Percentiles rank a stretch among this genome's conserved stretches.
These are phyloP conservation scores for Lipophrys pholis DNA, from an alignment of 2,113 vertebrate species.

Conservation along the genomic window DNA sequence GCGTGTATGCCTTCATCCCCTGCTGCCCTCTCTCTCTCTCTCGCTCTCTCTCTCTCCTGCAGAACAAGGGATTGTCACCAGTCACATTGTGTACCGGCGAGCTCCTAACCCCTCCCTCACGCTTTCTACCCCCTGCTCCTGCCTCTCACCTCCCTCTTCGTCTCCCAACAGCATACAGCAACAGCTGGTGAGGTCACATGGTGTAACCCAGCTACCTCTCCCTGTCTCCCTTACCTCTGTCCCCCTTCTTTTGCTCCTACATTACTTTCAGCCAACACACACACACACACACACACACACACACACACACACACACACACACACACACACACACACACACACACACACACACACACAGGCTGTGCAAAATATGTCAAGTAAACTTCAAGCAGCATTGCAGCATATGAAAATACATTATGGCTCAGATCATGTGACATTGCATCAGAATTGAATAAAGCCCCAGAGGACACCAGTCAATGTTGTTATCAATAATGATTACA, in stretches of 20 bases:
- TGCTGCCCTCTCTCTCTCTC: slow-evolving; percentile 22
- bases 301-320: no score
- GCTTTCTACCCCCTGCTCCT: slow-evolving; percentile 8
- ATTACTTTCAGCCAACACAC: slow-evolving; percentile 21
- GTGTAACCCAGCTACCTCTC: slow-evolving; percentile 60
- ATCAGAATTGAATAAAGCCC: slow-evolving; percentile 8
- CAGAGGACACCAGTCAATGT: slow-evolving; percentile 26
- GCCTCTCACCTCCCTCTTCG: slow-evolving; percentile 48
- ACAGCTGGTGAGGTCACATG: slow-evolving; percentile 81
- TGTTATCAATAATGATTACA: slow-evolving; percentile 43
- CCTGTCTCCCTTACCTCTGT: slow-evolving; percentile 28
- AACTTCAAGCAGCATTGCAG: background rate
- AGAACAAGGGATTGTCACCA: slow-evolving; percentile 72
- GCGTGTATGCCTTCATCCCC: slow-evolving; percentile 53
- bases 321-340: no score
- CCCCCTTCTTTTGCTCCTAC: slow-evolving; percentile 28
- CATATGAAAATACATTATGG: background rate
- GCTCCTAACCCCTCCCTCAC: slow-evolving; percentile 57
- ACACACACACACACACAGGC: background rate
- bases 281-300: background rate
- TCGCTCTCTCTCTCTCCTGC: slow-evolving; percentile 45
- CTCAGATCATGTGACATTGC: slow-evolving; percentile 1
- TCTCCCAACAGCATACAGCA: slow-evolving; percentile 71
- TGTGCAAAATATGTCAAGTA: background rate
- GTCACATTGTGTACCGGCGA: slow-evolving; percentile 69